Evolutionary conservation across 1,140 invertebrate species (phyloP).

Genomic region (Hyles euphorbiae): DNA sequence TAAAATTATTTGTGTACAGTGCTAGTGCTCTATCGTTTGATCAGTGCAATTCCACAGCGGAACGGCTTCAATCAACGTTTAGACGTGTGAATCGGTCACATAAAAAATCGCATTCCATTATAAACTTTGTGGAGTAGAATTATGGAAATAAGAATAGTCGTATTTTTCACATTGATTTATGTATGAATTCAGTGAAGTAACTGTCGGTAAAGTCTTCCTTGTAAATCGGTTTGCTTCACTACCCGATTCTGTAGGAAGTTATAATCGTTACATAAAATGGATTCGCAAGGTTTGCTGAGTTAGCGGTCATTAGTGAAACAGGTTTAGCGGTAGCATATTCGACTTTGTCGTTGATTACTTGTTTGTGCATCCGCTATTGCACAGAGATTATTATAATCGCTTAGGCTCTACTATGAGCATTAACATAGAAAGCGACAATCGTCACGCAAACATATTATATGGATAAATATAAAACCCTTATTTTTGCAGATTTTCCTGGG

Average conservation of each 20-base stretch:
- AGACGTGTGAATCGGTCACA: neutral
- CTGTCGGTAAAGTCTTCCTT: constrained; percentile 42
- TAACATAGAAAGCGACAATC: too few species aligned
- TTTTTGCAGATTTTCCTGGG: constrained; percentile 69
- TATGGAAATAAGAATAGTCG: neutral
- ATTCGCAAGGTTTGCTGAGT: constrained; percentile 30
- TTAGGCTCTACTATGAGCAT: too few species aligned
- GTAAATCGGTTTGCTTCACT: constrained; percentile 6
- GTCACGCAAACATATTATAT: too few species aligned
- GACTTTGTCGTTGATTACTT: constrained; percentile 19
- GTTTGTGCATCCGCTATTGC: constrained; percentile 25
- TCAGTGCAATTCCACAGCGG: neutral
- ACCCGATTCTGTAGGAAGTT: constrained; percentile 37
- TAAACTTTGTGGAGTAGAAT: neutral
- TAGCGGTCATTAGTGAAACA: constrained; percentile 28
- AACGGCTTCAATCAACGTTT: neutral
- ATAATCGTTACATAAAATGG: constrained; percentile 44
- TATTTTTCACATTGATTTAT: constrained; percentile 24
- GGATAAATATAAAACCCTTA: constrained; percentile 6
- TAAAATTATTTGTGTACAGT: constrained; percentile 35
- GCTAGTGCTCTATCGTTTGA: constrained; percentile 23
- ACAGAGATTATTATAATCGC: neutral
- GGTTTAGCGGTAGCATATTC: constrained; percentile 22
- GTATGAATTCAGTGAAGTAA: constrained; percentile 37
- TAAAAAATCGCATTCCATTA: too few species aligned